Evolutionary conservation across 2,113 vertebrate genomes (phyloP).

Genomic region (Alectura lathami): DNA sequence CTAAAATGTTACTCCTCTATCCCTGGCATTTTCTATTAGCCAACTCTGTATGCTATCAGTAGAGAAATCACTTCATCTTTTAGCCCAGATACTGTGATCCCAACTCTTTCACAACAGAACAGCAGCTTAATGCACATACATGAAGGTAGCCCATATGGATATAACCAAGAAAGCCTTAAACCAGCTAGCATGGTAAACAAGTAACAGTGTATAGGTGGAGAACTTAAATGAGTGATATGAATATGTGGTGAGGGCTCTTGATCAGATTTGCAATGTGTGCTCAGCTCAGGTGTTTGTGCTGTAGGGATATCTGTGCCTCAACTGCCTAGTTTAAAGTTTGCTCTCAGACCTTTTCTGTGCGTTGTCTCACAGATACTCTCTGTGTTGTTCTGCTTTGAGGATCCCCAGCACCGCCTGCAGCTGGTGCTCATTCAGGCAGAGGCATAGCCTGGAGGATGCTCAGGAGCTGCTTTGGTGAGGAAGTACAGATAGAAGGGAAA

Average conservation of each 20-base stretch:
- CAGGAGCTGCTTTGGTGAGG: not conserved
- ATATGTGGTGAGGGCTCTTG: no score
- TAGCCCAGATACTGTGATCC: not conserved
- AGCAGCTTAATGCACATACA: not conserved
- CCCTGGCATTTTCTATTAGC: not conserved
- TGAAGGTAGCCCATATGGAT: not conserved
- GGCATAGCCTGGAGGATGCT: not conserved
- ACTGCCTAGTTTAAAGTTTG: not conserved
- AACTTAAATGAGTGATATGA: not conserved
- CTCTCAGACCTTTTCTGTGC: not conserved
- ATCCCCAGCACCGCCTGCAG: not conserved
- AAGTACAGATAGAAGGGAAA: not conserved
- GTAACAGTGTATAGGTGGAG: not conserved
- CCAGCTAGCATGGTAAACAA: not conserved
- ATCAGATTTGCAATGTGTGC: fast-evolving
- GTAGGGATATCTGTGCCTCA: not conserved
- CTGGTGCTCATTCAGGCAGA: not conserved
- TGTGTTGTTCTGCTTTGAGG: not conserved
- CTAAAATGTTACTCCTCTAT: not conserved
- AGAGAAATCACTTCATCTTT: not conserved
- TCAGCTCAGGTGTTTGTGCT: not conserved
- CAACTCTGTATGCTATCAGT: not conserved
- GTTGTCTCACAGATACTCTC: not conserved
- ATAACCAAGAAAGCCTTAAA: not conserved
- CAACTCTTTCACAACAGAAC: not conserved